Conservation (phyloP, 2,113 vertebrate species). For the Pelobates fuscus region DNA sequence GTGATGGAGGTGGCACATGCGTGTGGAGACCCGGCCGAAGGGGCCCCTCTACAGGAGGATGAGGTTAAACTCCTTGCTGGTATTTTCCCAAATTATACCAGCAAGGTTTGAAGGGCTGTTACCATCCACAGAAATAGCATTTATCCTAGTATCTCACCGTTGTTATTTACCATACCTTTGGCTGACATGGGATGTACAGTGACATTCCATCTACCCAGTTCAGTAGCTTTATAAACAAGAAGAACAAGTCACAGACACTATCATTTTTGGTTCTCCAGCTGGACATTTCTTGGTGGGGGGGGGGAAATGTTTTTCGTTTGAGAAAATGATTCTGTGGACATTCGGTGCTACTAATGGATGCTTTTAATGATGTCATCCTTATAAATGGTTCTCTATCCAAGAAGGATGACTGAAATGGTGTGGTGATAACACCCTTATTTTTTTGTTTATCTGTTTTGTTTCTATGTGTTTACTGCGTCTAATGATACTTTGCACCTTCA, state of each 20-base stretch:
- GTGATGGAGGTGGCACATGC: constrained; percentile 84
- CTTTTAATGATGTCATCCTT: constrained; percentile 86
- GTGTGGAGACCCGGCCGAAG: constrained; percentile 87
- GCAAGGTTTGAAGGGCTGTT: constrained; percentile 54
- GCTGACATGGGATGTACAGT: background rate
- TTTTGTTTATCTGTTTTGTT: constrained; percentile 49
- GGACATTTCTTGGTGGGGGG: background rate
- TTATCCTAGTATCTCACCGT: constrained; percentile 14
- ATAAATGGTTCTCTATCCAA: constrained; percentile 78
- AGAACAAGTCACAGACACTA: background rate
- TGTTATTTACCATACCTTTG: background rate
- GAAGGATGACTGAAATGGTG: constrained; percentile 81
- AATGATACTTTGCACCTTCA: constrained; percentile 29
- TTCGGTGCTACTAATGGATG: constrained; percentile 64
- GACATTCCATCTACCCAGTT: background rate
- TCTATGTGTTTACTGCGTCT: constrained; percentile 38
- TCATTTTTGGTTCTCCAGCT: background rate
- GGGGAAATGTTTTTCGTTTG: background rate
- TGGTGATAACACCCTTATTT: constrained; percentile 59
- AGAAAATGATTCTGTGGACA: constrained; percentile 1
- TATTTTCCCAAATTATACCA: constrained; percentile 52
- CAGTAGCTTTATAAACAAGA: background rate
- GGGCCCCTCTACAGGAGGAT: constrained; percentile 85
- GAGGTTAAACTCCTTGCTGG: constrained; percentile 77
- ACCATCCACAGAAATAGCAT: constrained; percentile 39